These are phyloP conservation scores for Spea bombifrons DNA, from an alignment of 2,113 vertebrate species.

Conservation along the genomic window DNA sequence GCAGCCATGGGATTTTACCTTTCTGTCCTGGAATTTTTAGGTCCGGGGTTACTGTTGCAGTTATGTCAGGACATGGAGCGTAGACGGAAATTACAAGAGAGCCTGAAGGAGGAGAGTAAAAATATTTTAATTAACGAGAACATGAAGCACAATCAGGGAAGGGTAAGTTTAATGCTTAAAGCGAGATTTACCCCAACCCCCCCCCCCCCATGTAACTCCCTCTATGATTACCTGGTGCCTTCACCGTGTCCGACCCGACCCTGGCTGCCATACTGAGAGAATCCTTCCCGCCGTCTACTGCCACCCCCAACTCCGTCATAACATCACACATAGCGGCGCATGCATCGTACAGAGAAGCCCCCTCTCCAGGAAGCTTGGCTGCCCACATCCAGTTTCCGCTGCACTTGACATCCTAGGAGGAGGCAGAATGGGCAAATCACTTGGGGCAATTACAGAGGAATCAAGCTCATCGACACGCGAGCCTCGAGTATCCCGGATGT, in stretches of 20 bases:
- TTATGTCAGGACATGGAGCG: slow-evolving; percentile 87
- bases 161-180: background rate
- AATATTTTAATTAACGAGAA: background rate
- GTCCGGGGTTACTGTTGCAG: slow-evolving; percentile 86
- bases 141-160: background rate
- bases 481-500: no score
- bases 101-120: slow-evolving; percentile 60
- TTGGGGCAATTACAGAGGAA: no score
- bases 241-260: slow-evolving; percentile 74
- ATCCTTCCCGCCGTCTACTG: slow-evolving; percentile 88
- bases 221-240: slow-evolving; percentile 75
- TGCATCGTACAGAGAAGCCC: slow-evolving; percentile 75
- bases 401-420: slow-evolving; percentile 82
- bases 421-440: background rate
- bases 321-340: slow-evolving; percentile 83
- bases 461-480: no score
- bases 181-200: background rate
- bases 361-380: slow-evolving; percentile 84
- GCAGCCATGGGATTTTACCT: slow-evolving; percentile 60
- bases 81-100: slow-evolving; percentile 87
- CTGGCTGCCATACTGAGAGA: slow-evolving; percentile 92
- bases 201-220: background rate
- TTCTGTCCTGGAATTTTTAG: slow-evolving; percentile 76
- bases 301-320: slow-evolving; percentile 81
- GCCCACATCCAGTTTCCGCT: slow-evolving; percentile 97